A percentile compares a stretch with the other conserved stretches of the same genome.
These are phyloP conservation scores for Menidia beryllina DNA, from an alignment of 2,113 vertebrate species.

Conservation along the genomic window DNA sequence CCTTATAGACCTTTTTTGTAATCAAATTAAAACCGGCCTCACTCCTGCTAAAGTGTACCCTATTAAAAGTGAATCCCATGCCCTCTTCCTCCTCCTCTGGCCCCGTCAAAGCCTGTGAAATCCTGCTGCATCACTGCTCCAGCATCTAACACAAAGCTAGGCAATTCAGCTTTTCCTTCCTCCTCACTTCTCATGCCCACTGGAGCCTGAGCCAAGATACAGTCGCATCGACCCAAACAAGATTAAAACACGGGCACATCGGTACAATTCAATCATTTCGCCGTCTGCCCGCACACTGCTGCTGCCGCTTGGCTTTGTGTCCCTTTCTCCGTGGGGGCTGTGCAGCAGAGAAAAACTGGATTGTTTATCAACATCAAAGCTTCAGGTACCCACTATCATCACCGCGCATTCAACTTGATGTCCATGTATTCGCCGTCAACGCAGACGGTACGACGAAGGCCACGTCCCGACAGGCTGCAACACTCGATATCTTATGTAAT, in stretches of 20 bases:
- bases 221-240: conserved; percentile 40
- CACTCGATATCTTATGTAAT: conserved; percentile 62
- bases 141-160: conserved; percentile 67
- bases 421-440: conserved; percentile 41
- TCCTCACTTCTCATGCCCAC: conserved; percentile 31
- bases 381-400: conserved; percentile 44
- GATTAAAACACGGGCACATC: conserved; percentile 25
- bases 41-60: conserved; percentile 36
- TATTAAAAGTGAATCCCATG: conserved; percentile 67
- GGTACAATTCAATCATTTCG: conserved; percentile 16
- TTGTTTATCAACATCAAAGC: conserved; percentile 76
- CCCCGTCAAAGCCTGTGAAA: conserved; percentile 72
- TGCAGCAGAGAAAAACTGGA: conserved; percentile 41
- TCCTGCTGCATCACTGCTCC: conserved; percentile 87
- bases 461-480: conserved; percentile 14
- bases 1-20: conserved; percentile 36
- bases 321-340: conserved; percentile 37
- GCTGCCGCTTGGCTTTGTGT: conserved; percentile 1
- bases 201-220: conserved; percentile 33
- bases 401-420: conserved; percentile 54
- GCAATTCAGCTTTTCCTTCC: conserved; percentile 67
- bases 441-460: conserved; percentile 44
- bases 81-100: conserved; percentile 57
- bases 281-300: background rate
- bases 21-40: conserved; percentile 54